Evolutionary conservation across 2,113 vertebrate genomes (phyloP).

Genomic region (Misgurnus mizolepis): DNA sequence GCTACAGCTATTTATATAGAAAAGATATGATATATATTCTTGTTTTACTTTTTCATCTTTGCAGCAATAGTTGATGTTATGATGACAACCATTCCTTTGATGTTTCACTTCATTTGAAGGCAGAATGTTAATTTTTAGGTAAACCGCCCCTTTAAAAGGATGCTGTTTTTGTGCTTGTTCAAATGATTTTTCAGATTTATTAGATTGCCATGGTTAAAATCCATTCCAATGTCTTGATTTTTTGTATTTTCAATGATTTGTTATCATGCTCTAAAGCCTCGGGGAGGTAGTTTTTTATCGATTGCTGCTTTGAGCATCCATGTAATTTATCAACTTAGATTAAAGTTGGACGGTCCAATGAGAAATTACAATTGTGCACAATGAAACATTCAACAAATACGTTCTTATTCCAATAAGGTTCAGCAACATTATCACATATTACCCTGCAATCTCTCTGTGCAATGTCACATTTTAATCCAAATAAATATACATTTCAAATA

Average conservation of each 20-base stretch:
- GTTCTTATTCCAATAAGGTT: slow-evolving; percentile 7
- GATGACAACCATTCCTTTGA: slow-evolving; percentile 67
- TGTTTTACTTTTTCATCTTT: slow-evolving; percentile 63
- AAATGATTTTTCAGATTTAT: not conserved
- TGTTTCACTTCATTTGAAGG: slow-evolving; percentile 22
- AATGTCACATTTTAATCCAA: slow-evolving; percentile 39
- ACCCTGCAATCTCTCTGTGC: slow-evolving; percentile 35
- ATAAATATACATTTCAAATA: slow-evolving; percentile 45
- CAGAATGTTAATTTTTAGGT: too few relatives aligned
- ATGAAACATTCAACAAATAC: slow-evolving; percentile 27
- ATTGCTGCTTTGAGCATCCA: slow-evolving; percentile 41
- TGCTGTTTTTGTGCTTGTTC: not conserved
- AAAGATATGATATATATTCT: slow-evolving; percentile 67
- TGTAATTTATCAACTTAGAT: slow-evolving; percentile 8
- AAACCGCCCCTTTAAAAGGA: not conserved
- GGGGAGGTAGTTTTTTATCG: slow-evolving; percentile 30
- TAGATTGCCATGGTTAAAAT: slow-evolving; percentile 27
- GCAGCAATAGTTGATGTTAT: slow-evolving; percentile 70
- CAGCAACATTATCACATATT: slow-evolving; percentile 13
- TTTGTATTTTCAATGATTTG: slow-evolving; percentile 53
- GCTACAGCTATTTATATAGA: slow-evolving; percentile 75
- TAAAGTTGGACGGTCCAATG: slow-evolving; percentile 25
- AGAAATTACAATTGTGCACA: slow-evolving; percentile 32
- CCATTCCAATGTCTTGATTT: slow-evolving; percentile 49
- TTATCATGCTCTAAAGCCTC: slow-evolving; percentile 9